These are phyloP conservation scores for Alectoris magna DNA, from an alignment of 2,797 vertebrate genomes.

Conservation along the genomic window DNA sequence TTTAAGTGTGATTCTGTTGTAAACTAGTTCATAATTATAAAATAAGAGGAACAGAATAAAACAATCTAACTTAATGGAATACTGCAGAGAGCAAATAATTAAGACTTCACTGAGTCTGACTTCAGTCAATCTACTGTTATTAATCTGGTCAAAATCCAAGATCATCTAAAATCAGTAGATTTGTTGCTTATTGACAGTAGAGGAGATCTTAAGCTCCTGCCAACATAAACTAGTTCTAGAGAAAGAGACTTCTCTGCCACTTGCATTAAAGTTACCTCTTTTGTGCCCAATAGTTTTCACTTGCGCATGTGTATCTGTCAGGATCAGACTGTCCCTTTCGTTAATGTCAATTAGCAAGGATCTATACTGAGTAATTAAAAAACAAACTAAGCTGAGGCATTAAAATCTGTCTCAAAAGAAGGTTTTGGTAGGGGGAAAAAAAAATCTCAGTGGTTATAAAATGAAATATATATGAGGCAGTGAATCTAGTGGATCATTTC, in stretches of 20 bases:
- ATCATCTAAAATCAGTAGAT: neutral
- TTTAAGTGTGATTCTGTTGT: neutral
- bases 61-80: neutral
- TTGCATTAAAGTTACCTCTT: neutral
- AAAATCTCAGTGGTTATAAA: slow-evolving; percentile 57
- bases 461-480: slow-evolving; percentile 75
- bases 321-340: neutral
- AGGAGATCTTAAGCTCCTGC: slow-evolving; percentile 4
- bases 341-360: neutral
- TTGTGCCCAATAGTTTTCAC: neutral
- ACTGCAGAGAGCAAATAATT: neutral
- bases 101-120: neutral
- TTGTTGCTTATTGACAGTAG: neutral
- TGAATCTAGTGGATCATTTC: slow-evolving; percentile 80
- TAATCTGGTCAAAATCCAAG: neutral
- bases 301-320: neutral
- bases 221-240: neutral
- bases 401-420: slow-evolving; percentile 35
- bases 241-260: neutral
- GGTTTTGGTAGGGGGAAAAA: slow-evolving; percentile 23
- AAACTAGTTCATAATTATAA: neutral
- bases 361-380: slow-evolving; percentile 43
- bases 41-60: no score
- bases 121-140: neutral
- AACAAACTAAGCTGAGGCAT: slow-evolving; percentile 19